phyloP scores from a whole-genome alignment of 2,797 vertebrate genomes.

The Onychomys leucogaster region DNA sequence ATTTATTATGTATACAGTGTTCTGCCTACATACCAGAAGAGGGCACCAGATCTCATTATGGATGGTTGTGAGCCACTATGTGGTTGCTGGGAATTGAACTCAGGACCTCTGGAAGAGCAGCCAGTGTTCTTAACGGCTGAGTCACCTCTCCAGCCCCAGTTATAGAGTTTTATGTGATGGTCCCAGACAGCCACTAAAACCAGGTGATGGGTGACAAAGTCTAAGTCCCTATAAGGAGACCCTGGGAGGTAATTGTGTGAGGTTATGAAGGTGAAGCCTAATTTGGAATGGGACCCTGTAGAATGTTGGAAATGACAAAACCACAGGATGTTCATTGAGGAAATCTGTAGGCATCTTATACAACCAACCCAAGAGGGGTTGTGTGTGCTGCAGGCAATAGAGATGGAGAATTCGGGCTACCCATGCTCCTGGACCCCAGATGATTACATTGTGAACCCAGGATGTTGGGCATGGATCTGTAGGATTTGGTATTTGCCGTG shows the following conservation, averaged over 20 bases:
- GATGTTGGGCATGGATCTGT: neutral
- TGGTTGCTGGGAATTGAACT: no score
- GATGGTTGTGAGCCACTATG: no score
- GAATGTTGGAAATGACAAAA: neutral
- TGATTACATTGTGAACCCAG: neutral
- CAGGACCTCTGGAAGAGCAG: no score
- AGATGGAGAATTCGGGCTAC: neutral
- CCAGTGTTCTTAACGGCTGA: no score
- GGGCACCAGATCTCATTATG: no score
- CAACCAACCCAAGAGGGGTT: neutral
- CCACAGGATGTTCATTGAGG: neutral
- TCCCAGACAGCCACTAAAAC: neutral
- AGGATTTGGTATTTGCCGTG: neutral
- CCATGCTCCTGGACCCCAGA: neutral
- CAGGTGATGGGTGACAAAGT: no score
- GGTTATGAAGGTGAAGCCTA: neutral
- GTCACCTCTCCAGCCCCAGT: no score
- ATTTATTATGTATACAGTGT: no score
- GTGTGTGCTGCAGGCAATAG: neutral
- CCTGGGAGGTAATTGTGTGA: neutral
- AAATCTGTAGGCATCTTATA: neutral
- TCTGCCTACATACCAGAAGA: no score
- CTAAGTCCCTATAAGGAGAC: neutral
- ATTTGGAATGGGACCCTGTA: neutral
- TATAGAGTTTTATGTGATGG: no score